Evolutionary conservation across 30 jellyfish, hydroid and myxozoan genomes (phyloP), one percentile per base, ranked within the genome.

Genomic region (Chironex yamaguchii): DNA sequence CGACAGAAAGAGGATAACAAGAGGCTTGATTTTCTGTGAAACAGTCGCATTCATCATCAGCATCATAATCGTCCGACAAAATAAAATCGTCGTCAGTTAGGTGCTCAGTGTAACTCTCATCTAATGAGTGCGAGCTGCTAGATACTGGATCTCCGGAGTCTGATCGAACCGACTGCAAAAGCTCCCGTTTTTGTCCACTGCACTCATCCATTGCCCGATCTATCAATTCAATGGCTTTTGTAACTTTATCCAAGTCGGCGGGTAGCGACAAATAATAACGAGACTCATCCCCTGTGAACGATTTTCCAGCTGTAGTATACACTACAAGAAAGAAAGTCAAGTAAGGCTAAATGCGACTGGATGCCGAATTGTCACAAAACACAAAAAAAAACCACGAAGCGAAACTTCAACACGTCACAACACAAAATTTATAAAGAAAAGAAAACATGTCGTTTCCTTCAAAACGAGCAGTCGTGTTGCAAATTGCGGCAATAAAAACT

Each of bases 41-140:
- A 35, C 80, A 53, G 14, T 95, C 99, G 54, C 90, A 70, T 36
- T 95, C 99, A 62, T 89, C 95, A 66, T 95, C 99, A 11, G 99
- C 99, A 67, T 95, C 99, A 81, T 95, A 95, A 29, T 89, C 89
- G 23, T 30, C 69, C 50, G 92, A 68, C 26, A 22, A 24, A 64
- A 25, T 36, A 51, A 24, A 36, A 29, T 95, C 97, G 49, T 76
- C 92, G 23, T 89, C 97, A 36, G 93, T 81, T 66, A 67, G 82
- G 17, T 90, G 76, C 24, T 88, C 33, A 23, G 76, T 14, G 4
- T 79, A 28, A 14, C 31, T 62, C 42, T 64, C 66, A 21, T 49
- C 76, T 6, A 67, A 53, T 4, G 96, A 86, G 33, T 49, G 80
- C 29, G 64, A 84, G 29, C 96, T 81, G 25, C 88, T 87, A n/a